Evolutionary conservation across 2,797 vertebrate species (phyloP).

Genomic region (Phoeniculus purpureus): DNA sequence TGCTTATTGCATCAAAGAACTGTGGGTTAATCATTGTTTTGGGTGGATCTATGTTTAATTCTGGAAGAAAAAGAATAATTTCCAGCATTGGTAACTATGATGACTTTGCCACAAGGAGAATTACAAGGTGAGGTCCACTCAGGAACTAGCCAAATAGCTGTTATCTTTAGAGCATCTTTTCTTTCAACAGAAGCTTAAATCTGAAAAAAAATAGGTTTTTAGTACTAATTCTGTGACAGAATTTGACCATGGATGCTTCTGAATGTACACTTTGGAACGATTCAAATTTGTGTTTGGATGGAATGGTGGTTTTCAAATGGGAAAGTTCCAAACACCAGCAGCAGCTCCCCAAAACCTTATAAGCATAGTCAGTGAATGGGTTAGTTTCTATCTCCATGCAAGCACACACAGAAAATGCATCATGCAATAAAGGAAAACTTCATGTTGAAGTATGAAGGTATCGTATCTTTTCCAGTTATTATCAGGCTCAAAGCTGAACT

Average conservation of each 20-base stretch:
- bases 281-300: not conserved
- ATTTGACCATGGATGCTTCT: not conserved
- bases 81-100: constrained; percentile 19
- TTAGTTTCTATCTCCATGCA: not conserved
- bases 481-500: not conserved
- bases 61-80: not conserved
- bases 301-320: not conserved
- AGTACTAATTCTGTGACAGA: not conserved
- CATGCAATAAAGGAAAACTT: not conserved
- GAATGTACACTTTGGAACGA: not conserved
- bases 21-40: constrained; percentile 69
- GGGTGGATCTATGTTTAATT: constrained; percentile 63
- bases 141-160: not conserved
- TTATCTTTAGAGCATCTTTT: not conserved
- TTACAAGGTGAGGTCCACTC: constrained; percentile 30
- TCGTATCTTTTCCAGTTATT: not conserved
- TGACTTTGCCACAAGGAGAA: constrained; percentile 62
- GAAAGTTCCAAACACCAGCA: not conserved
- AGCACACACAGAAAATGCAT: not conserved
- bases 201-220: not conserved
- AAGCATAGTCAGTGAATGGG: not conserved
- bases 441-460: not conserved
- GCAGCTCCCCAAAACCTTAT: not conserved
- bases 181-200: not conserved
- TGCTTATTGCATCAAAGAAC: constrained; percentile 57